A percentile compares a stretch with the other conserved stretches of the same genome.
These are phyloP conservation scores for Spermophilus dauricus DNA, from an alignment of 2,113 vertebrate genomes.

Conservation along the genomic window DNA sequence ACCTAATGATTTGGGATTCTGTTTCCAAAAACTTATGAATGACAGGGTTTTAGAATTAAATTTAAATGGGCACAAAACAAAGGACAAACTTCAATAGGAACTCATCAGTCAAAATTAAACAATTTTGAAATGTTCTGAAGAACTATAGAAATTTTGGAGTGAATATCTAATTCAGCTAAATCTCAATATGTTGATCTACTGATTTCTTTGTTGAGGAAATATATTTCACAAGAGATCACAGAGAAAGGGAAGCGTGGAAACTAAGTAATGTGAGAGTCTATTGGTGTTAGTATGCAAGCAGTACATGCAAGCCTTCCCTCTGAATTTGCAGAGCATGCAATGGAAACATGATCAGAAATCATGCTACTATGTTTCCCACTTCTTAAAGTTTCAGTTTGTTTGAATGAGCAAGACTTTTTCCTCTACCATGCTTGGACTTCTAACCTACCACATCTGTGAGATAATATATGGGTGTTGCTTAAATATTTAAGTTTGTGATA, in stretches of 20 bases:
- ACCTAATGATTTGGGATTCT: slow-evolving; percentile 42
- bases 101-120: neutral
- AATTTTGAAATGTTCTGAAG: slow-evolving; percentile 4
- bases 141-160: neutral
- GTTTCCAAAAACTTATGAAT: slow-evolving; percentile 4
- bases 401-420: neutral
- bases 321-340: neutral
- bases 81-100: neutral
- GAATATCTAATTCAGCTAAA: neutral
- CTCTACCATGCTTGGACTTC: neutral
- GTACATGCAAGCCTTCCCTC: neutral
- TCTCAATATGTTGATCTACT: neutral
- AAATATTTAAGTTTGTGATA: neutral
- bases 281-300: no score
- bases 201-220: neutral
- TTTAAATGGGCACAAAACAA: neutral
- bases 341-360: neutral
- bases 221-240: neutral
- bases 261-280: no score
- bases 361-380: neutral
- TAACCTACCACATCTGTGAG: neutral
- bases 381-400: neutral
- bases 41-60: slow-evolving; percentile 42
- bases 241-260: neutral
- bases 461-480: neutral